Conservation (phyloP, 2,797 vertebrate genomes). For the Chrosomus eos region DNA sequence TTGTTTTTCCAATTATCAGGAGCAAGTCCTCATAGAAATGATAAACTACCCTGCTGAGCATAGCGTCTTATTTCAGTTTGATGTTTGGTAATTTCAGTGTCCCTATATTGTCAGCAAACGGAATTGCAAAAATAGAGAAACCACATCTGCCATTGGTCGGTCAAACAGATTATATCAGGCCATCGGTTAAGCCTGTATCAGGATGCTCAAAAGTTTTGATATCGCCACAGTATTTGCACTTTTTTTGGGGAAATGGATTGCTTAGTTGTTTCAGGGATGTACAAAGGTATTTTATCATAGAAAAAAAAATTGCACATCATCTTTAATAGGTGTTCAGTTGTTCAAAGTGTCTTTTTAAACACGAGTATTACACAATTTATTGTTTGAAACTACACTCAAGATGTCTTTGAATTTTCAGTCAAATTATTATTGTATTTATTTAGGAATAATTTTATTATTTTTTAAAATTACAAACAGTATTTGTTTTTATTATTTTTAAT, state of each 20-base stretch:
- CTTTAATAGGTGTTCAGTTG: not conserved
- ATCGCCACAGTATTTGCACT: not conserved
- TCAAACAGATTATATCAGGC: not conserved
- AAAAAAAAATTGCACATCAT: not conserved
- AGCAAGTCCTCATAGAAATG: conserved; percentile 10
- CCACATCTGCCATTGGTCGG: not conserved
- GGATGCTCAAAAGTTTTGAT: not conserved
- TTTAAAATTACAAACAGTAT: not conserved
- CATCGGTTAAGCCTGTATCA: not conserved
- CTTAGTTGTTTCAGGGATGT: not conserved
- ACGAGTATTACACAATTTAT: not conserved
- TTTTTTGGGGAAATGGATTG: not conserved
- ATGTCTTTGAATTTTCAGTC: not conserved
- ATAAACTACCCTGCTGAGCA: not conserved
- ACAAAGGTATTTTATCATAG: too few species aligned
- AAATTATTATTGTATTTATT: too few species aligned
- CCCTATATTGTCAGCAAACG: not conserved
- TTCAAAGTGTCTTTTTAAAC: not conserved
- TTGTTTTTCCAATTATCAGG: conserved; percentile 35
- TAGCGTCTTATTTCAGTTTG: not conserved
- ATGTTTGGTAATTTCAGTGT: not conserved
- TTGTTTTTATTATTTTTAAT: not conserved
- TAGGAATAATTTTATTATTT: too few species aligned
- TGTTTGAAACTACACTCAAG: not conserved
- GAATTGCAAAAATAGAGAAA: not conserved